phyloP scores from a whole-genome alignment of 2,888 invertebrate genomes.

The Chouioia cunea region DNA sequence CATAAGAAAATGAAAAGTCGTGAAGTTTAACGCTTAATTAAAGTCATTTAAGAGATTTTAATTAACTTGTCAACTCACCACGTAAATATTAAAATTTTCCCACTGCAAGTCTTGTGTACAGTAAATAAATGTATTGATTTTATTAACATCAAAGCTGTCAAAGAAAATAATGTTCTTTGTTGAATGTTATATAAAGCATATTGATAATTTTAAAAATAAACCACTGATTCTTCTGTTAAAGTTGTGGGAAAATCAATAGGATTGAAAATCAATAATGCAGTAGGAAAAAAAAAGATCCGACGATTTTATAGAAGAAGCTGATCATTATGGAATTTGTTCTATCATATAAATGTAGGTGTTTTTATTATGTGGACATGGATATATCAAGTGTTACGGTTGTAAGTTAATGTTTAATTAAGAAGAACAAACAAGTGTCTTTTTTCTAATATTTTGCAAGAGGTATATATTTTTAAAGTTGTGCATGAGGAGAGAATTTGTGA shows the following conservation, averaged over 20 bases:
- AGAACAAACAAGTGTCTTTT: constrained; percentile 29
- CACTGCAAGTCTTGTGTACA: constrained; percentile 4
- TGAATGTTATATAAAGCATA: too few relatives aligned
- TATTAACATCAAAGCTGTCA: constrained; percentile 17
- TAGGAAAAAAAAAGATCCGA: too few relatives aligned
- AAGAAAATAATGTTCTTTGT: too few relatives aligned
- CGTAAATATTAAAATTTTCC: constrained; percentile 17
- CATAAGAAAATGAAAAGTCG: not conserved
- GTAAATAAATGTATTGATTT: constrained; percentile 25
- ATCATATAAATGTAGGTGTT: constrained; percentile 2
- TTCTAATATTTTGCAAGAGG: constrained; percentile 47
- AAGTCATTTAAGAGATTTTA: constrained; percentile 17
- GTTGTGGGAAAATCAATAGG: too few relatives aligned
- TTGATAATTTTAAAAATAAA: too few relatives aligned
- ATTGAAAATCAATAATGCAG: too few relatives aligned
- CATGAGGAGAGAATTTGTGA: constrained; percentile 34
- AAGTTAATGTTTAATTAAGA: constrained; percentile 22
- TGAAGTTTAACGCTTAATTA: constrained; percentile 22
- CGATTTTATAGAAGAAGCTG: too few relatives aligned
- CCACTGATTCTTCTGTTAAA: too few relatives aligned
- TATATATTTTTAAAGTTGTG: constrained; percentile 46
- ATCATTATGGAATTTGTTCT: too few relatives aligned
- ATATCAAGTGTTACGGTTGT: constrained; percentile 12
- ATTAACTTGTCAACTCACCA: constrained; percentile 21
- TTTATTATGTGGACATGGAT: constrained; percentile 14